Evolutionary conservation across 2,113 vertebrate species (phyloP).

Genomic region (Poeciliopsis occidentalis): DNA sequence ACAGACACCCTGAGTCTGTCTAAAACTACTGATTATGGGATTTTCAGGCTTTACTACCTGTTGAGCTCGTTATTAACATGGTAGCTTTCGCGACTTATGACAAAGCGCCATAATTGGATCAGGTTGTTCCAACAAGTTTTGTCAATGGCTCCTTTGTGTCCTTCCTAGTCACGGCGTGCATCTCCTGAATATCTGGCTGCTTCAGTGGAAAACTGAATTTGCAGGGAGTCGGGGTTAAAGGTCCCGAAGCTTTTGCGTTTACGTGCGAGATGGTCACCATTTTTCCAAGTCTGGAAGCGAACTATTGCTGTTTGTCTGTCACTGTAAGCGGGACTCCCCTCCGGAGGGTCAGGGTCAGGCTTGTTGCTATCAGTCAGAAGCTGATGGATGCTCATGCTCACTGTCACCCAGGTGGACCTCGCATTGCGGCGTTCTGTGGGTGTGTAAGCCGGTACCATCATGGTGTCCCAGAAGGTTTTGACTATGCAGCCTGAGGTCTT

Average conservation of each 20-base stretch:
- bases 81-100: conserved; percentile 55
- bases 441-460: conserved; percentile 52
- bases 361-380: too few relatives aligned
- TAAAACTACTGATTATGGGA: conserved; percentile 66
- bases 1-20: conserved; percentile 30
- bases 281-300: conserved; percentile 60
- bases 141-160: conserved; percentile 67
- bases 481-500: conserved; percentile 51
- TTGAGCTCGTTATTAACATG: conserved; percentile 35
- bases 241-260: conserved; percentile 61
- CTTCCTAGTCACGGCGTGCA: conserved; percentile 18
- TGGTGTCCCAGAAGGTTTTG: conserved; percentile 55
- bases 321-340: too few relatives aligned
- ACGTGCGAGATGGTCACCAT: conserved; percentile 64
- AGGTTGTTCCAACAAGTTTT: conserved; percentile 62
- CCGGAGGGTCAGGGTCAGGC: too few relatives aligned
- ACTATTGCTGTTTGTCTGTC: conserved; percentile 54
- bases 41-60: conserved; percentile 53
- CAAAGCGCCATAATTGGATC: conserved; percentile 60
- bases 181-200: conserved; percentile 37
- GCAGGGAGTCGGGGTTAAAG: conserved; percentile 44
- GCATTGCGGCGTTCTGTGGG: conserved; percentile 38
- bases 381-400: too few relatives aligned
- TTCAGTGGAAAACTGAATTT: background rate
- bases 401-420: too few relatives aligned